These are phyloP conservation scores for Cyphomyrus discorhynchus DNA, from an alignment of 2,113 vertebrate species.

Conservation along the genomic window DNA sequence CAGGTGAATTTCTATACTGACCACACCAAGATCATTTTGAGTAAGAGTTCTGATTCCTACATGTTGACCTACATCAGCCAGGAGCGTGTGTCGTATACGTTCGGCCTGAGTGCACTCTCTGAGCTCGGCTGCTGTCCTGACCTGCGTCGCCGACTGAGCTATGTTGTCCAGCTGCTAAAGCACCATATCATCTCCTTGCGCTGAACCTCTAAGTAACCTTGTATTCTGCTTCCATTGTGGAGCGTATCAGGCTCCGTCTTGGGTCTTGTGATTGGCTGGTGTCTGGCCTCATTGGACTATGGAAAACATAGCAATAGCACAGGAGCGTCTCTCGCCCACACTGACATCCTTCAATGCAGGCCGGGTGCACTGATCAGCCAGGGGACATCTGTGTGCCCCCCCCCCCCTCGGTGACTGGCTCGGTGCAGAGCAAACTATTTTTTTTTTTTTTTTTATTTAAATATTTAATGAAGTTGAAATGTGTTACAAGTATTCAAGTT, in stretches of 20 bases:
- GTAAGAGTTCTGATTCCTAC: conserved; percentile 78
- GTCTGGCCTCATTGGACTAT: conserved; percentile 44
- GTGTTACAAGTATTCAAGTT: conserved; percentile 28
- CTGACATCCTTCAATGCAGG: conserved; percentile 49
- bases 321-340: conserved; percentile 28
- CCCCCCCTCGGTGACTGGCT: background rate
- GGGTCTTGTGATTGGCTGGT: conserved; percentile 41
- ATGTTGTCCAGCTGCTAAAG: conserved; percentile 81
- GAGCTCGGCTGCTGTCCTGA: conserved; percentile 83
- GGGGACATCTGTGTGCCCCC: conserved; percentile 4
- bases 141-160: conserved; percentile 74
- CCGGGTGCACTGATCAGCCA: conserved; percentile 44
- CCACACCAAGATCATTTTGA: conserved; percentile 93
- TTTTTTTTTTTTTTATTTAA: conserved; percentile 10
- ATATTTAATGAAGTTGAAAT: conserved; percentile 30
- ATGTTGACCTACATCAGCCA: conserved; percentile 89
- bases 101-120: conserved; percentile 74
- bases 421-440: conserved; percentile 25
- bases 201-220: background rate
- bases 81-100: conserved; percentile 81
- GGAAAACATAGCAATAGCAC: conserved; percentile 42
- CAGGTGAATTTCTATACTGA: conserved; percentile 97
- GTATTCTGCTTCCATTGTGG: conserved; percentile 38
- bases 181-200: conserved; percentile 63
- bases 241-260: conserved; percentile 28